Conservation (phyloP, 2,888 invertebrate species). For the Lapara coniferarum region DNA sequence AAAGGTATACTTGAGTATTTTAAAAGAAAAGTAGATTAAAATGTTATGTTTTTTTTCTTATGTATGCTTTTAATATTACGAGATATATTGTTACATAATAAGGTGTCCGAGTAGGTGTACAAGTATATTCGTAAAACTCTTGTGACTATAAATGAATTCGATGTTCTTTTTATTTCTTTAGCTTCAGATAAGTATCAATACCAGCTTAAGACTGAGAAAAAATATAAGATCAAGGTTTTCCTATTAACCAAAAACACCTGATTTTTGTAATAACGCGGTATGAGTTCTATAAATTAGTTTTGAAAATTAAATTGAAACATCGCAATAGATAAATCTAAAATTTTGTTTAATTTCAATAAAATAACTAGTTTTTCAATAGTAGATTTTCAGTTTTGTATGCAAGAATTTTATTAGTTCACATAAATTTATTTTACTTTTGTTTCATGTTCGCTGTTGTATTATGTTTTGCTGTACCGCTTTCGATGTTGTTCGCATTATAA, state of each 20-base stretch:
- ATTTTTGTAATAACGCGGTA: too few species aligned
- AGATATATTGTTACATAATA: too few species aligned
- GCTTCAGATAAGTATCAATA: background rate
- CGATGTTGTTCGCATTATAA: slow-evolving; percentile 76
- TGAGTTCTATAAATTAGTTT: too few species aligned
- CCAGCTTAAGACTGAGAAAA: too few species aligned
- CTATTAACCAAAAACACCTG: too few species aligned
- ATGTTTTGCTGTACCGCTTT: slow-evolving; percentile 82
- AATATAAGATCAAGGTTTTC: too few species aligned
- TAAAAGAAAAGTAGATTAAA: background rate
- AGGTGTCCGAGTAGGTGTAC: too few species aligned
- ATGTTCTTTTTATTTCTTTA: background rate
- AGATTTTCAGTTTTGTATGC: slow-evolving; percentile 10
- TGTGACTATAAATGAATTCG: background rate
- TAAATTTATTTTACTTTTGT: slow-evolving; percentile 61
- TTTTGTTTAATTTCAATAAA: background rate
- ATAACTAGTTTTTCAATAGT: background rate
- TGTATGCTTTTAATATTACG: too few species aligned
- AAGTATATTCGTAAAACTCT: background rate
- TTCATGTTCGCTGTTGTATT: slow-evolving; percentile 75
- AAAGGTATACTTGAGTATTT: background rate
- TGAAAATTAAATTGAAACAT: background rate
- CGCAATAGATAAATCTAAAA: background rate
- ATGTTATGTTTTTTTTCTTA: background rate
- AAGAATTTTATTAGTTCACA: slow-evolving; percentile 6